phyloP scores from a whole-genome alignment of 2,113 vertebrate genomes.

The Promerops cafer region DNA sequence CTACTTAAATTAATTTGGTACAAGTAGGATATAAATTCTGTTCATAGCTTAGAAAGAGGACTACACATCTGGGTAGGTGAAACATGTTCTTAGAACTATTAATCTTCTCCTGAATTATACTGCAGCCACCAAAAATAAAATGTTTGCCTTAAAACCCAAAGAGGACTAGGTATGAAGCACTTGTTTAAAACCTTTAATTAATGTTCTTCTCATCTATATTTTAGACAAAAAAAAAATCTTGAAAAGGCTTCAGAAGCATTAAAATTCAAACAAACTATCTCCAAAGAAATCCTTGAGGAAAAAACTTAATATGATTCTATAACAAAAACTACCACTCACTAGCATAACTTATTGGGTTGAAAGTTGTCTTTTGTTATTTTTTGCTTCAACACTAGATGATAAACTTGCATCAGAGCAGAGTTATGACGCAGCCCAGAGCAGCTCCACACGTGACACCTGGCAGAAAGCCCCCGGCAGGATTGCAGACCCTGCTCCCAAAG shows the following conservation, averaged over 20 bases:
- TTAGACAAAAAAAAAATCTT: not conserved
- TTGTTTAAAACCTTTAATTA: not conserved
- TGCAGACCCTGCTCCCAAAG: not conserved
- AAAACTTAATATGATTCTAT: not conserved
- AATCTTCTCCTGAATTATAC: not conserved
- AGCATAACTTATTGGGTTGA: not conserved
- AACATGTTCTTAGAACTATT: not conserved
- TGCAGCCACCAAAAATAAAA: not conserved
- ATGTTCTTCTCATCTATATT: not conserved
- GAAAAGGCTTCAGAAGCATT: not conserved
- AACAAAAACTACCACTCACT: not conserved
- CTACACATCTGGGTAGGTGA: not conserved
- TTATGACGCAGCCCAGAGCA: not conserved
- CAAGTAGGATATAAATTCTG: not conserved
- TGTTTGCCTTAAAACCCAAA: not conserved
- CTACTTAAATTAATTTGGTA: not conserved
- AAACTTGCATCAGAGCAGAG: not conserved
- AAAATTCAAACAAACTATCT: not conserved
- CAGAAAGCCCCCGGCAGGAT: not conserved
- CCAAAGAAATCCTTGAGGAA: not conserved
- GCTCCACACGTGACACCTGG: fast-evolving
- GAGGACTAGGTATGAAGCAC: not conserved
- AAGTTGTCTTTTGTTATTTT: not conserved
- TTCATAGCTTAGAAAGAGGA: not conserved
- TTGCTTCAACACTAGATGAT: fast-evolving